Conservation (phyloP, 2,113 vertebrate genomes). For the Trematocara macrostoma region DNA sequence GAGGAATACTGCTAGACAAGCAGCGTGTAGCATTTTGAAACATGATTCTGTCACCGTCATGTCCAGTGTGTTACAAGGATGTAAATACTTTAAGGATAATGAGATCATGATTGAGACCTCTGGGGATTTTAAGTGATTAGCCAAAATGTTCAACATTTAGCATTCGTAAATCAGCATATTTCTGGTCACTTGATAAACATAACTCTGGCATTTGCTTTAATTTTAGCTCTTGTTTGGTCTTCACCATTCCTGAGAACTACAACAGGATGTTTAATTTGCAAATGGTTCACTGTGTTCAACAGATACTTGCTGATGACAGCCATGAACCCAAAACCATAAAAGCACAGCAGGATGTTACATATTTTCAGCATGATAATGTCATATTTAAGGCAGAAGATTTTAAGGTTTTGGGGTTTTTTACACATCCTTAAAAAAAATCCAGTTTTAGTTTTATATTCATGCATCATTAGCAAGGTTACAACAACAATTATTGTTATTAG, state of each 20-base stretch:
- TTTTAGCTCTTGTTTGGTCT: background rate
- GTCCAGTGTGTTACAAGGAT: background rate
- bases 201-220: background rate
- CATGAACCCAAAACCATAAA: background rate
- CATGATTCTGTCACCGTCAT: background rate
- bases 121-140: background rate
- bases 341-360: background rate
- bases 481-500: fast-evolving
- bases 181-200: background rate
- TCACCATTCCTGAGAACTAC: background rate
- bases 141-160: background rate
- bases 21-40: background rate
- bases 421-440: background rate
- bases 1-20: slow-evolving; percentile 69
- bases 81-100: background rate
- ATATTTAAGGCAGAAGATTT: background rate
- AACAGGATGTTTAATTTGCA: background rate
- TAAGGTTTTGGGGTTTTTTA: fast-evolving
- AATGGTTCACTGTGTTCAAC: background rate
- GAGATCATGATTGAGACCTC: background rate
- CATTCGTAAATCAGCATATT: background rate
- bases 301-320: background rate
- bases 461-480: fast-evolving
- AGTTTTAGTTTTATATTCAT: fast-evolving
- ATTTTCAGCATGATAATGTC: background rate